Conservation (phyloP, 2,113 vertebrate genomes). For the Parotia lawesii region DNA sequence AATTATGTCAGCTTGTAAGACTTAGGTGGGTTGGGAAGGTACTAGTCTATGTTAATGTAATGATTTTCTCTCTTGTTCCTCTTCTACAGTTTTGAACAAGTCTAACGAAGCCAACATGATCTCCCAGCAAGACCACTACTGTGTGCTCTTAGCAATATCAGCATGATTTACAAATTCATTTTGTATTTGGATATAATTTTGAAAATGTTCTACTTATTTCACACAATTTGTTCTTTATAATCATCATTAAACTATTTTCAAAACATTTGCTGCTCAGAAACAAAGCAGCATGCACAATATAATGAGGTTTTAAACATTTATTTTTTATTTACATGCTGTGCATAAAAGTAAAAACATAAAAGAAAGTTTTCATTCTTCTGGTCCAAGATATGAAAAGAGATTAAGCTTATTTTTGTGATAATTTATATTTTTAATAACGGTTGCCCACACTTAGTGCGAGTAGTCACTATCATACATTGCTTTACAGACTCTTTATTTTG, state of each 20-base stretch:
- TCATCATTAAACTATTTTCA: not conserved
- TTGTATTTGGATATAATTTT: not conserved
- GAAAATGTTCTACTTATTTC: not conserved
- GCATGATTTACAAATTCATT: slow-evolving; percentile 2
- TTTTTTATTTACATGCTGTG: not conserved
- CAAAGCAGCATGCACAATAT: not conserved
- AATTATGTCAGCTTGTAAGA: not conserved
- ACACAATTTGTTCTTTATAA: not conserved
- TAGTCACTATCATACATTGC: not conserved
- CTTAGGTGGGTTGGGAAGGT: not conserved
- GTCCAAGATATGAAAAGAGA: not conserved
- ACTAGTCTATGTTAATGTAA: not conserved
- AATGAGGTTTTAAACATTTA: not conserved
- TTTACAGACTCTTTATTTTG: not conserved
- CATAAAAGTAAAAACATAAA: not conserved
- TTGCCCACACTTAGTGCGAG: not conserved
- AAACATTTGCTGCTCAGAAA: not conserved
- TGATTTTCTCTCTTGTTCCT: not conserved
- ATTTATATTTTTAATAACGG: not conserved
- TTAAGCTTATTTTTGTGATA: not conserved
- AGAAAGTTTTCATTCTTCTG: not conserved
- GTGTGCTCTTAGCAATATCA: not conserved
- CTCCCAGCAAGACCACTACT: not conserved
- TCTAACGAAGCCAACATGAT: not conserved
- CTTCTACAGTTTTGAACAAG: not conserved